A percentile compares a stretch with the other conserved stretches of the same genome.
These are phyloP conservation scores for Sebastes flavidus DNA, from an alignment of 2,797 vertebrate genomes.

Conservation along the genomic window DNA sequence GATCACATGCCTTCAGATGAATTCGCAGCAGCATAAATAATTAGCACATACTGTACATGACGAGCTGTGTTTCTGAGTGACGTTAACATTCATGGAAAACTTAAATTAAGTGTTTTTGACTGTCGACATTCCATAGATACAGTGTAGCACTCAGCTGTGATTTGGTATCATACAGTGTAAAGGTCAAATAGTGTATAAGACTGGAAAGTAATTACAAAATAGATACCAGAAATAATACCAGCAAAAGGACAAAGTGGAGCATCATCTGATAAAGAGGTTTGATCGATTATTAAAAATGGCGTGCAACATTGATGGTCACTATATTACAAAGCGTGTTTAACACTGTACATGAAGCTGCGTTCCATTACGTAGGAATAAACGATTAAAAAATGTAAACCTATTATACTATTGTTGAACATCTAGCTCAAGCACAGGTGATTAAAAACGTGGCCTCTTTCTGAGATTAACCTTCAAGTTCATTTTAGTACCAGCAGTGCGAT, in stretches of 20 bases:
- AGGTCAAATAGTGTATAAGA: conserved; percentile 40
- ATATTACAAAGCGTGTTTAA: conserved; percentile 49
- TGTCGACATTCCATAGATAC: conserved; percentile 31
- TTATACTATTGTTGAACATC: background rate
- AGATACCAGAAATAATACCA: conserved; percentile 30
- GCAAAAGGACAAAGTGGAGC: conserved; percentile 15
- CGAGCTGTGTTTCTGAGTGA: conserved; percentile 6
- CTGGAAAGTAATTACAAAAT: conserved; percentile 7
- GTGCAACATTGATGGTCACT: conserved; percentile 10
- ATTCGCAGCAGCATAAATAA: conserved; percentile 45
- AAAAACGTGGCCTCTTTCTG: background rate
- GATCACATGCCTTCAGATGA: conserved; percentile 21
- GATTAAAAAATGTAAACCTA: conserved; percentile 55
- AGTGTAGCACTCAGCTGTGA: conserved; percentile 40
- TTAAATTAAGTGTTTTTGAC: conserved; percentile 12
- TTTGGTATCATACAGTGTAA: conserved; percentile 66
- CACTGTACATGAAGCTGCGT: conserved; percentile 52
- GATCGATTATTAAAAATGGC: conserved; percentile 9
- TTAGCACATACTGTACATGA: background rate
- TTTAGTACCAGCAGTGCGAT: conserved; percentile 26
- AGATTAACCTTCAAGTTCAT: background rate
- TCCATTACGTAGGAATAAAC: conserved; percentile 5
- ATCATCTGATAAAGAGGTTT: conserved; percentile 2
- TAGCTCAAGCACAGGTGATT: background rate
- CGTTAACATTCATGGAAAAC: conserved; percentile 18